A percentile compares a stretch with the other conserved stretches of the same genome.
Evolutionary conservation across 2,113 vertebrate genomes (phyloP).

Genomic region (Leptobrachium leishanense): DNA sequence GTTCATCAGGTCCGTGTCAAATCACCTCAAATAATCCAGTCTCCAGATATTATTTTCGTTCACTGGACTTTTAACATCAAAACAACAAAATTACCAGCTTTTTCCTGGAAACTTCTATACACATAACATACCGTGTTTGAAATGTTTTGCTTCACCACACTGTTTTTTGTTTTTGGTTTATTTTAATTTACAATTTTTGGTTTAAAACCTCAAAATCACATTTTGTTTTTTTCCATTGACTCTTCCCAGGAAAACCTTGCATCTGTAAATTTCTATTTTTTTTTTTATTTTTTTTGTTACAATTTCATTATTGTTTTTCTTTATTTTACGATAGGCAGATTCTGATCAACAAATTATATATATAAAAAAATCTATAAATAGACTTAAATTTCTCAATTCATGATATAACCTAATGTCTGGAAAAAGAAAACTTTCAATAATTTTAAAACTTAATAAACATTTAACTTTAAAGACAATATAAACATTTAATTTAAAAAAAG

Average conservation of each 20-base stretch:
- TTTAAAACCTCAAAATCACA: neutral
- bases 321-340: neutral
- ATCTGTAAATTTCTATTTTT: too few relatives aligned
- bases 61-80: neutral
- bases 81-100: conserved; percentile 2
- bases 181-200: neutral
- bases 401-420: neutral
- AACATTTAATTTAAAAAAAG: too few relatives aligned
- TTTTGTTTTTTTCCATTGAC: neutral
- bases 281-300: too few relatives aligned
- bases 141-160: neutral
- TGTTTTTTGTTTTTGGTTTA: conserved; percentile 6
- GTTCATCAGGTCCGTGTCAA: neutral
- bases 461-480: too few relatives aligned
- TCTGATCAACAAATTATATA: neutral
- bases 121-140: neutral
- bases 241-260: neutral
- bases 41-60: neutral
- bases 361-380: neutral
- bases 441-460: too few relatives aligned
- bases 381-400: neutral
- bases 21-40: neutral
- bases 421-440: neutral
- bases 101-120: neutral
- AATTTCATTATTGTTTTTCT: too few relatives aligned